Evolutionary conservation across 2,113 vertebrate genomes (phyloP).

Genomic region (Phyllopteryx taeniolatus): DNA sequence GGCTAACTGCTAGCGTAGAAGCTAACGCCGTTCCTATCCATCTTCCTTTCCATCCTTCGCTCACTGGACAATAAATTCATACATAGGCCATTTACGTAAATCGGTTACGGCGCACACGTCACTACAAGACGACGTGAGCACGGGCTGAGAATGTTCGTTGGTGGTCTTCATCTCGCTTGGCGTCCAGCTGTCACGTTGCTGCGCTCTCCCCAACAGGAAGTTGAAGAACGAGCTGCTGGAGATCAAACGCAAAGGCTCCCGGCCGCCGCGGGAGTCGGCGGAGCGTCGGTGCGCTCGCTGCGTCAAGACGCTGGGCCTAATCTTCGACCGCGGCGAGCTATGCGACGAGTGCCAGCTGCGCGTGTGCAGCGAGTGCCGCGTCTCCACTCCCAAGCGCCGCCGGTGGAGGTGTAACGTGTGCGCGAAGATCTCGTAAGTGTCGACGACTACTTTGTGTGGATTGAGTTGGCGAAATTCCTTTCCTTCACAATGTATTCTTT

Average conservation of each 20-base stretch:
- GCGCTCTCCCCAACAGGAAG: constrained; percentile 71
- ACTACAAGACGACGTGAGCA: too few species aligned
- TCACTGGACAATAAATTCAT: too few species aligned
- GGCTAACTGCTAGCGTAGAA: too few species aligned
- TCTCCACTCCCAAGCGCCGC: constrained; percentile 52
- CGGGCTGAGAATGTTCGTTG: not conserved
- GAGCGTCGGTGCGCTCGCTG: constrained; percentile 84
- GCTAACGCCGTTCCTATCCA: too few species aligned
- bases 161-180: not conserved
- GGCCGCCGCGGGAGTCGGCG: constrained; percentile 70
- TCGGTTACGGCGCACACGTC: too few species aligned
- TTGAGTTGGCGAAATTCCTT: too few species aligned
- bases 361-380: constrained; percentile 81
- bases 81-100: not conserved
- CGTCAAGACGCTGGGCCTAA: constrained; percentile 82
- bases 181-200: not conserved
- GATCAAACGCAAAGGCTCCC: constrained; percentile 79
- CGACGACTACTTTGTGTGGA: not conserved
- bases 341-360: constrained; percentile 81
- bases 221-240: constrained; percentile 94
- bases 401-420: constrained; percentile 86
- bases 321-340: constrained; percentile 84
- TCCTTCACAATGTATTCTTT: too few species aligned
- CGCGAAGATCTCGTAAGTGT: constrained; percentile 88
- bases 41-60: too few species aligned